Percentiles rank a stretch among this genome's conserved stretches.
phyloP scores from a whole-genome alignment of 92 coral and sea anemone species.

The Hydrozoanthus gracilis region DNA sequence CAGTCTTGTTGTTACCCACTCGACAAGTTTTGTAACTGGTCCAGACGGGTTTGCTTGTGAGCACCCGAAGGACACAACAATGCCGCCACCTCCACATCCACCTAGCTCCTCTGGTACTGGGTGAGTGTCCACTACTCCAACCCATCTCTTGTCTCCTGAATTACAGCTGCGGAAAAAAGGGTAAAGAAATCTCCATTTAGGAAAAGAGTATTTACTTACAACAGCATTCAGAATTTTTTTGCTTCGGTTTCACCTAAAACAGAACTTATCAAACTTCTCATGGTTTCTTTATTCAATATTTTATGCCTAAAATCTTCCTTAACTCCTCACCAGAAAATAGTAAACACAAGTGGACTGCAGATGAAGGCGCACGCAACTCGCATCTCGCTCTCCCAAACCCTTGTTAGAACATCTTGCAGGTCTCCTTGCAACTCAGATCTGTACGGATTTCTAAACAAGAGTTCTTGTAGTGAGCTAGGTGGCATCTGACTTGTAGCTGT shows the following conservation, averaged over 20 bases:
- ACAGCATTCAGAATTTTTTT: not conserved
- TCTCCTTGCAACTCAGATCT: not conserved
- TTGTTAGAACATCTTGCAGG: not conserved
- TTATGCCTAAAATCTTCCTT: too few relatives aligned
- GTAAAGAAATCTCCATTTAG: not conserved
- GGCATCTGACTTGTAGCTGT: not conserved
- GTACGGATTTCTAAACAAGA: not conserved
- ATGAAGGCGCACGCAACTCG: slow-evolving; percentile 18
- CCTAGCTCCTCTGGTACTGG: slow-evolving; percentile 4
- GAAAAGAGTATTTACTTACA: not conserved
- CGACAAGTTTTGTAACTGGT: not conserved
- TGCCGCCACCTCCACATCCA: not conserved
- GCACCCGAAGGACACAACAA: not conserved
- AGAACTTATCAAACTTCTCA: not conserved
- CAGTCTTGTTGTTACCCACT: not conserved
- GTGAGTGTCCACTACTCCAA: slow-evolving; percentile 27
- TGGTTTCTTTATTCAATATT: not conserved
- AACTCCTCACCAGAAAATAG: slow-evolving; percentile 20
- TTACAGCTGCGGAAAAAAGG: not conserved
- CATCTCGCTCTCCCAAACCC: slow-evolving; percentile 5
- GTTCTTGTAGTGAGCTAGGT: not conserved
- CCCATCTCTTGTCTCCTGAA: not conserved
- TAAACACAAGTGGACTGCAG: slow-evolving; percentile 7
- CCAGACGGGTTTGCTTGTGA: not conserved
- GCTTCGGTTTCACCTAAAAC: not conserved